A percentile compares a stretch with the other conserved stretches of the same genome.
These are phyloP conservation scores for Macrophya annulata DNA, from an alignment of 2,888 invertebrate genomes.

Conservation along the genomic window DNA sequence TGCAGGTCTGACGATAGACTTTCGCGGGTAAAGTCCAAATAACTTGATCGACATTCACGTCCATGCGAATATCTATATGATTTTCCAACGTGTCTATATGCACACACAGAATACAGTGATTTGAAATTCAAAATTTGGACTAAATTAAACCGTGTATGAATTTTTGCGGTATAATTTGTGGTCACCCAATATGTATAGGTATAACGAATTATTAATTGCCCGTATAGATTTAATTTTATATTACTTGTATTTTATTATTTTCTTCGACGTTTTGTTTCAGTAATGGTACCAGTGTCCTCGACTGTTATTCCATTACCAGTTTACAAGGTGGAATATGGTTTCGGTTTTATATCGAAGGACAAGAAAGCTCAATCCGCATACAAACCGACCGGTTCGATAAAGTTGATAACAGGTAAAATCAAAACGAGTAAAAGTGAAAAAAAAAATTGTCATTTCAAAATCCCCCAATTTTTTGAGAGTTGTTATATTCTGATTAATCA, in stretches of 20 bases:
- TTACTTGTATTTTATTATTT: neutral
- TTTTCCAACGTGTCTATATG: neutral
- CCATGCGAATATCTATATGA: neutral
- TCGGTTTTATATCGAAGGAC: slow-evolving; percentile 75
- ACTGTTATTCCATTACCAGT: slow-evolving; percentile 85
- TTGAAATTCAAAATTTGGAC: neutral
- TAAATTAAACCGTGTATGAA: neutral
- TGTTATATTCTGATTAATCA: slow-evolving; percentile 20
- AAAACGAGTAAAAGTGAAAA: neutral
- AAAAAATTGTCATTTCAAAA: neutral
- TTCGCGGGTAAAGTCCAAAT: slow-evolving; percentile 18
- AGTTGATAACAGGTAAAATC: slow-evolving; percentile 74
- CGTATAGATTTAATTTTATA: neutral
- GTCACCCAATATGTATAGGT: too few species aligned
- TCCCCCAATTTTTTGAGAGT: neutral
- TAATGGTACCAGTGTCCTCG: slow-evolving; percentile 85
- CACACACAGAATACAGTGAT: neutral
- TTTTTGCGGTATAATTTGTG: neutral
- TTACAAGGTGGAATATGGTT: slow-evolving; percentile 83
- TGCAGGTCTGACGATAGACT: slow-evolving; percentile 27
- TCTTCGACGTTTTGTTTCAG: slow-evolving; percentile 74
- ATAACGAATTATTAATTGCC: neutral
- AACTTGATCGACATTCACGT: neutral
- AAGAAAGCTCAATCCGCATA: slow-evolving; percentile 72
- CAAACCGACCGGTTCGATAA: slow-evolving; percentile 73